Base-by-base conservation (phyloP, 2,797 vertebrate genomes). In the Ficedula albicollis region DNA sequence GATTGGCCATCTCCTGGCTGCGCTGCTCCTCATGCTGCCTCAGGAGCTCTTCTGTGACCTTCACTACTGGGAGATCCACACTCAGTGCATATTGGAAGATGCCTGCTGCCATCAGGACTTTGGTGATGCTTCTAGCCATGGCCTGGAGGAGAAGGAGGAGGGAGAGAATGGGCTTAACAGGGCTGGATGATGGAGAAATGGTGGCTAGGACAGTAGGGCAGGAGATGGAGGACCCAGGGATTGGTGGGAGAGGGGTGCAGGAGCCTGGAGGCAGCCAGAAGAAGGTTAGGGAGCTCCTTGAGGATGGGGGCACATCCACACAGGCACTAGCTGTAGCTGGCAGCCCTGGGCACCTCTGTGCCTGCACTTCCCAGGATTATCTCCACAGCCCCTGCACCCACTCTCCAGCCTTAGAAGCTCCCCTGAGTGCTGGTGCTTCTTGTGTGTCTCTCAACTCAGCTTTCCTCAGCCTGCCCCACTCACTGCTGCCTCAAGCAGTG, bases 61-160 rank as follows among this genome's bases (percentile, higher is more conserved):
- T 11, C 4, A 67, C 38, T 1, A 13, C 20, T 5, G 12, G 17
- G 6, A 81, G 26, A 15, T n/a, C 21, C 10, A 10, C 16, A 1
- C 18, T 30, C 26, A 44, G 15, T 0, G 7, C 1, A 0, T 58
- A 51, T 0, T 77, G 49, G 15, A 68, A 0, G 5, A 74, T 21
- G 39, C 54, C 44, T 2, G 4, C 74, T 9, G 26, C 9, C 0
- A 4, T 15, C n/a, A 73, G 55, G 55, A 49, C 0, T 22, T 27
- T 4, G 39, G 44, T 20, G 15, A 81, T 67, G 20, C 32, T 18
- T 39, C n/a, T 5, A 36, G 26, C 54, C 55, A 21, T 41, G 44
- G 75, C 4, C 59, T 87, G 64, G 13, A 84, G 74, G 41, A 68
- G 2, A 21, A 60, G 3, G 18, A 70, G 27, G 22, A 26, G 30